These are phyloP conservation scores for Argynnis bischoffii DNA, from an alignment of 2,888 invertebrate genomes.

Conservation along the genomic window DNA sequence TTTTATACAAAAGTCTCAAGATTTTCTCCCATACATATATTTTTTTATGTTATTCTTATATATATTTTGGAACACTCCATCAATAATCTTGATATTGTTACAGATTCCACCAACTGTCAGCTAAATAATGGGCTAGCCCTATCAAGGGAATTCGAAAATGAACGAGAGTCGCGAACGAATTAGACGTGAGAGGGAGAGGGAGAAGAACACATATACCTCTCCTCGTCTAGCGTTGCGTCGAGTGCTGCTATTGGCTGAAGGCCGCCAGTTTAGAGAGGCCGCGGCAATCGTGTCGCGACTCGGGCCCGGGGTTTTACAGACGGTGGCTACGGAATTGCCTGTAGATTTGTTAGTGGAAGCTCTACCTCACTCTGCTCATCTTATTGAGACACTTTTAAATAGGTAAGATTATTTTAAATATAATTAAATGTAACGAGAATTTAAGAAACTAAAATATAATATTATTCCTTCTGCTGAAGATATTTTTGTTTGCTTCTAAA, in stretches of 20 bases:
- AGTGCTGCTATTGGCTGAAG: conserved; percentile 92
- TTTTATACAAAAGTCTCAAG: no score
- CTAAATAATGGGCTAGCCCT: conserved; percentile 65
- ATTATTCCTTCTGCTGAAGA: no score
- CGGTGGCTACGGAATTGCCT: conserved; percentile 90
- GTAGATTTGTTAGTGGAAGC: conserved; percentile 94
- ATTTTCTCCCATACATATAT: background rate
- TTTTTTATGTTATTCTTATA: background rate
- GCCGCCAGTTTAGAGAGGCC: conserved; percentile 94
- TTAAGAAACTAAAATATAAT: no score
- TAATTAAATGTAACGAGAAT: background rate
- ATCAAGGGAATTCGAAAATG: conserved; percentile 69
- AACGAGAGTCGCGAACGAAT: conserved; percentile 88
- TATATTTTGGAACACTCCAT: background rate
- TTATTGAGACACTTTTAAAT: conserved; percentile 91
- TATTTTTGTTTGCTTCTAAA: no score
- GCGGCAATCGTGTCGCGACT: conserved; percentile 91
- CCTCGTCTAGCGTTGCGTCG: conserved; percentile 86
- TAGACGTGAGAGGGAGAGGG: conserved; percentile 84
- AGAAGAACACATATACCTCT: conserved; percentile 84
- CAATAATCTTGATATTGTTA: conserved; percentile 4
- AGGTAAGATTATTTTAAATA: conserved; percentile 71
- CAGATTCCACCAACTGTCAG: conserved; percentile 19
- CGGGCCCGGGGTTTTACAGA: conserved; percentile 90
- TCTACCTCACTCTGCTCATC: conserved; percentile 92